Evolutionary conservation across 2,797 vertebrate genomes (phyloP), one percentile per base, ranked within the genome.

Genomic region (Chaetodon trifasciatus): DNA sequence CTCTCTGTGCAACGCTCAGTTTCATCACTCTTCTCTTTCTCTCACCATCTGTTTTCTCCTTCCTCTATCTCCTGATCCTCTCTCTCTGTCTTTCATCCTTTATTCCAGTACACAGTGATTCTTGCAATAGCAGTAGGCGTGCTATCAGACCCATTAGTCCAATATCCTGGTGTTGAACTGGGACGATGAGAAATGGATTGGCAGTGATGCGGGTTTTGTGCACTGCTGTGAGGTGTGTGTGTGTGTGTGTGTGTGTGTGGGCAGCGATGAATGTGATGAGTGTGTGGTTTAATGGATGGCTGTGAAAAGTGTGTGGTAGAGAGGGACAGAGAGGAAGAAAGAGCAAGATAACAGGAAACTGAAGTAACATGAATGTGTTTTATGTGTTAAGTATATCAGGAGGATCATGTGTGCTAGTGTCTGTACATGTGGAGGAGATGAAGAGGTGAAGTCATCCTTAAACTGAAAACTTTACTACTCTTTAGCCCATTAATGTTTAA

Each of bases 61-160:
- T 40, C 65, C 53, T 17, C 44, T 3, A 4, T 79, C 79, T 67
- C 60, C 50, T 7, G 56, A 50, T 47, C 35, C 58, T 56, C 28
- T 70, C 23, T 47, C 44, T 60, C 40, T 32, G 35, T 53, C 52
- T 21, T 3, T 74, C 77, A 63, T 83, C 70, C 68, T 86, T 82
- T 90, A 80, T 84, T 75, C 64, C 58, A 47, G 55, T 32, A 55
- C 76, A 75, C 79, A 3, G 62, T 55, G 87, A 65, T 75, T 81
- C 83, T 75, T 75, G 75, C 71, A 82, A 86, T 63, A 83, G 77
- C 74, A 46, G 91, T 89, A 84, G 88, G 87, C 44, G 84, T 74
- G 74, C 85, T 74, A 83, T 90, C 82, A 71, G 79, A 86, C 83
- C 90, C 86, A 90, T 93, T 92, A 92, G 86, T 84, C 79, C 82